These are phyloP conservation scores for Therioaphis trifolii DNA, from an alignment of 2,888 invertebrate genomes.

Conservation along the genomic window DNA sequence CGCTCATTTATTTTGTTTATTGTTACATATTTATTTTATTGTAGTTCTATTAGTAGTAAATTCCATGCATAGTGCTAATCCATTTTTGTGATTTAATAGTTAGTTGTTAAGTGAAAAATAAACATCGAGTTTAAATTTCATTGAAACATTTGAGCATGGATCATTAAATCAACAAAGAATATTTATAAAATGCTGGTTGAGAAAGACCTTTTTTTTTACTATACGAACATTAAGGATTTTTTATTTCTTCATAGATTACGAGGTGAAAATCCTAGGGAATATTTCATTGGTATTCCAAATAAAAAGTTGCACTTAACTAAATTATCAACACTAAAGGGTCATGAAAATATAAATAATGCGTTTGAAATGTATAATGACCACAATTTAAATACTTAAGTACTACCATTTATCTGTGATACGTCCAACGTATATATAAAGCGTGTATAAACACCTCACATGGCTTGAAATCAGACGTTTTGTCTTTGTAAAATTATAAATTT, in stretches of 20 bases:
- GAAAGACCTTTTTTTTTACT: background rate
- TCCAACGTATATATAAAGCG: background rate
- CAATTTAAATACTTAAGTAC: slow-evolving; percentile 1
- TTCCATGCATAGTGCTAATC: background rate
- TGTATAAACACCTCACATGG: background rate
- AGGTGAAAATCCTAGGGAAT: background rate
- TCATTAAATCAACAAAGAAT: background rate
- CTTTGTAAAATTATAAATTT: no score
- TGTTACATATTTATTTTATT: background rate
- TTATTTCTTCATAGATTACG: background rate
- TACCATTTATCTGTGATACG: background rate
- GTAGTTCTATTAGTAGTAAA: background rate
- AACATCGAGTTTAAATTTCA: background rate
- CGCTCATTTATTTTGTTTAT: background rate
- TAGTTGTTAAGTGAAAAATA: background rate
- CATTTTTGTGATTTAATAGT: background rate
- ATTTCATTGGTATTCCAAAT: background rate
- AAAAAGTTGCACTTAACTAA: slow-evolving; percentile 12
- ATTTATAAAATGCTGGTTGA: background rate
- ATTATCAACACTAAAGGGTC: background rate
- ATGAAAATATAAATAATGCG: background rate
- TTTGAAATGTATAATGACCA: background rate
- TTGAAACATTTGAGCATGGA: background rate
- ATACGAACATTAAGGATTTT: background rate
- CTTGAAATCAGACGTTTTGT: background rate